phyloP scores from a whole-genome alignment of 2,113 vertebrate species.

The Phylloscopus whistleri region DNA sequence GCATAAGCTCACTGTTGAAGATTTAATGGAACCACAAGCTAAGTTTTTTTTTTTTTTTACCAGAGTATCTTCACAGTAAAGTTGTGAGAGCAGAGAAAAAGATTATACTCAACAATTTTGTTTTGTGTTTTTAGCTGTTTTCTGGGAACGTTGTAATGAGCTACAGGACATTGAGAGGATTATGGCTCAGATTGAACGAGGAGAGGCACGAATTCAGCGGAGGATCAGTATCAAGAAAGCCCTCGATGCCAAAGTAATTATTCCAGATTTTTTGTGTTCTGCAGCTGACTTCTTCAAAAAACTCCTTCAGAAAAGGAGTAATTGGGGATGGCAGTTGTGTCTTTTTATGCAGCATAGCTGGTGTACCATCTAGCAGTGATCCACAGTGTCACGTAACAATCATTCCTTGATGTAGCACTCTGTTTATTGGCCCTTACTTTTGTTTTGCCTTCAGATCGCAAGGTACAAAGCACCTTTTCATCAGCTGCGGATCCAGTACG shows the following conservation, averaged over 20 bases:
- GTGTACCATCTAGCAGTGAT: background rate
- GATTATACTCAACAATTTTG: background rate
- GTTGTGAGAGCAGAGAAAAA: background rate
- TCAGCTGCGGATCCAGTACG: conserved; percentile 87
- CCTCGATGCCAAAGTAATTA: conserved; percentile 84
- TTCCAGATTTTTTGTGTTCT: background rate
- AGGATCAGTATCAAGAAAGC: conserved; percentile 92
- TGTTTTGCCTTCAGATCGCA: conserved; percentile 77
- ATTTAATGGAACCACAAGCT: background rate
- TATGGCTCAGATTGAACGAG: conserved; percentile 90
- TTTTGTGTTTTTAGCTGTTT: conserved; percentile 78
- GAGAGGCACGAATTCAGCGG: conserved; percentile 87
- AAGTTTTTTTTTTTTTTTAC: background rate
- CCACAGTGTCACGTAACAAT: background rate
- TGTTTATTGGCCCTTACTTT: background rate
- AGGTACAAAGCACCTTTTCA: conserved; percentile 90
- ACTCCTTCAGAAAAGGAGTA: background rate
- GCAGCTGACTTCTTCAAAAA: background rate
- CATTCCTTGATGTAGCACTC: background rate
- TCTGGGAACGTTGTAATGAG: conserved; percentile 91
- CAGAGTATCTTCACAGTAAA: background rate
- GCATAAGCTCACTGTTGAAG: background rate
- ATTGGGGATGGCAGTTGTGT: background rate
- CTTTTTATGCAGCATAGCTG: background rate
- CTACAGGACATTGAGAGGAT: conserved; percentile 90